Evolutionary conservation across 1,140 invertebrate genomes (phyloP).

Genomic region (Drosophila lacteicornis): DNA sequence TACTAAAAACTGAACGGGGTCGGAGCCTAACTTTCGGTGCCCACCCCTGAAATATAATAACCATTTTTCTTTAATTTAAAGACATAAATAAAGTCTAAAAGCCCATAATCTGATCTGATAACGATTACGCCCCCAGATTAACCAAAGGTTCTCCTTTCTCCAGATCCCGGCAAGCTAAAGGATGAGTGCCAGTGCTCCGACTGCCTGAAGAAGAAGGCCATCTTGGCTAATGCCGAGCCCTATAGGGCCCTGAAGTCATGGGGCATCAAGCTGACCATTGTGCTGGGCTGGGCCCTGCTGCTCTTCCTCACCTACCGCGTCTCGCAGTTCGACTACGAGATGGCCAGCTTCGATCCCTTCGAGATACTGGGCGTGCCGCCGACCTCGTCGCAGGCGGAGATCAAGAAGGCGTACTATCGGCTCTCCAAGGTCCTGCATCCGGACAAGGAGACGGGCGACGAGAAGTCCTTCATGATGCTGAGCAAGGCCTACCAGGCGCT

Average conservation of each 20-base stretch:
- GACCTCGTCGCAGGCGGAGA: conserved; percentile 93
- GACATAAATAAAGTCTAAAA: too few relatives aligned
- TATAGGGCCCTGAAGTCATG: conserved; percentile 93
- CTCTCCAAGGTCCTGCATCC: conserved; percentile 97
- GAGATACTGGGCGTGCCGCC: conserved; percentile 96
- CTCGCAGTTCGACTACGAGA: conserved; percentile 98
- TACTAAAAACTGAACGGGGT: too few relatives aligned
- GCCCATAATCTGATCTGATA: background rate
- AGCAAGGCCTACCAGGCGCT: conserved; percentile 97
- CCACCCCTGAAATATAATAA: too few relatives aligned
- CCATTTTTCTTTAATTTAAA: too few relatives aligned
- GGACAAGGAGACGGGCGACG: conserved; percentile 98
- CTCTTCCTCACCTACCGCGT: conserved; percentile 97
- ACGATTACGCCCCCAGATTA: conserved; percentile 3
- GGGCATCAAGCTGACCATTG: conserved; percentile 88
- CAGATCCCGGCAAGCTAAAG: conserved; percentile 90
- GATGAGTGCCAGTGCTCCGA: conserved; percentile 94
- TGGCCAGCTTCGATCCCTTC: conserved; percentile 99
- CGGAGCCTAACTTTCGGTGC: too few relatives aligned
- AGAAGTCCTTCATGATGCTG: conserved; percentile 98
- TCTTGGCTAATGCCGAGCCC: conserved; percentile 93
- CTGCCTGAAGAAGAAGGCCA: conserved; percentile 93
- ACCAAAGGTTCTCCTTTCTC: background rate
- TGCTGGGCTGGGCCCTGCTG: conserved; percentile 95
- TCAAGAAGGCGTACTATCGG: conserved; percentile 98